These are phyloP conservation scores for Charadrius vociferus DNA, from an alignment of 2,113 vertebrate species.

Conservation along the genomic window DNA sequence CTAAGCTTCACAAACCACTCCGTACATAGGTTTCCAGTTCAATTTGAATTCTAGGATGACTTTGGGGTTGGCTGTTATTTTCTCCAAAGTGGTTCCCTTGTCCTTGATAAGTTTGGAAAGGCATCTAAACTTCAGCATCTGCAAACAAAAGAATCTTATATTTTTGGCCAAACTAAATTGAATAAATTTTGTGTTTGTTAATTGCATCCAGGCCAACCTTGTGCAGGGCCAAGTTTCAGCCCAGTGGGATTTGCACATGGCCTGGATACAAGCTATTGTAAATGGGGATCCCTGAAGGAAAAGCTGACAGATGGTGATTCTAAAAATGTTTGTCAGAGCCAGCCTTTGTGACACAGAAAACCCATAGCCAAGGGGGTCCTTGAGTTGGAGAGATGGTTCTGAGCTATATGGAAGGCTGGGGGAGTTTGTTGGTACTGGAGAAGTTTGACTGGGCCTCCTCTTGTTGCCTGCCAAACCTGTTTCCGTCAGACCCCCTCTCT, in stretches of 20 bases:
- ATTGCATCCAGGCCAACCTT: slow-evolving; percentile 67
- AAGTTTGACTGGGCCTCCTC: slow-evolving; percentile 7
- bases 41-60: slow-evolving; percentile 38
- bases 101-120: slow-evolving; percentile 68
- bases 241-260: slow-evolving; percentile 70
- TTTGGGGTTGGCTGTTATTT: slow-evolving; percentile 39
- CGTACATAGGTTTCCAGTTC: not conserved
- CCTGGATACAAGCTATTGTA: slow-evolving; percentile 71
- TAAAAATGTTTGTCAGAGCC: slow-evolving; percentile 67
- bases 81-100: slow-evolving; percentile 54
- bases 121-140: slow-evolving; percentile 67
- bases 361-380: slow-evolving; percentile 63
- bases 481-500: not conserved
- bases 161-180: slow-evolving; percentile 73
- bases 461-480: not conserved
- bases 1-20: not conserved
- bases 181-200: slow-evolving; percentile 69
- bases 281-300: slow-evolving; percentile 66
- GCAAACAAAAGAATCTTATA: slow-evolving; percentile 71
- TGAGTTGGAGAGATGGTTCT: slow-evolving; percentile 38
- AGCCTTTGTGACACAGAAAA: slow-evolving; percentile 69
- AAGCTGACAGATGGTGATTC: slow-evolving; percentile 66
- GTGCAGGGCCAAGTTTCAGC: slow-evolving; percentile 57
- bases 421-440: slow-evolving; percentile 14
- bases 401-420: not conserved